Conservation (phyloP, 1,140 invertebrate species). For the Euura saliciscinereae region DNA sequence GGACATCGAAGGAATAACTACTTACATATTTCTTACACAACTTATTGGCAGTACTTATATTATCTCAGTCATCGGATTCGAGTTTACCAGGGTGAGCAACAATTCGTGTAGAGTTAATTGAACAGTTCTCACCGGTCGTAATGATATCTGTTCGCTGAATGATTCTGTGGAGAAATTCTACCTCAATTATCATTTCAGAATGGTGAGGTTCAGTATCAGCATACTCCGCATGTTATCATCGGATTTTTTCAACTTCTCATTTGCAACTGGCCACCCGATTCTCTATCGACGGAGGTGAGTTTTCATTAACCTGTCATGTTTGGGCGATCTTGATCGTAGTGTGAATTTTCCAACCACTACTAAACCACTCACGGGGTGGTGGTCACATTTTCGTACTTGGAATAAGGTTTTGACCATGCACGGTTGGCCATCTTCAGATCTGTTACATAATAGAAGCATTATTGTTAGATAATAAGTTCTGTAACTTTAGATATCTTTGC, state of each 20-base stretch:
- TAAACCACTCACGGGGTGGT: too few species aligned
- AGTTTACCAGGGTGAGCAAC: slow-evolving; percentile 32
- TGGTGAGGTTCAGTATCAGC: slow-evolving; percentile 26
- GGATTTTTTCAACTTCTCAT: slow-evolving; percentile 29
- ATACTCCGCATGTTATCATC: slow-evolving; percentile 24
- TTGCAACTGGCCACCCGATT: slow-evolving; percentile 34
- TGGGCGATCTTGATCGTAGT: too few species aligned
- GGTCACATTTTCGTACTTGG: too few species aligned
- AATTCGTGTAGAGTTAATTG: background rate
- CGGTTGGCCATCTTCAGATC: too few species aligned
- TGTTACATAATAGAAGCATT: too few species aligned
- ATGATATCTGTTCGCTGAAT: background rate
- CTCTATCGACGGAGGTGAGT: slow-evolving; percentile 27
- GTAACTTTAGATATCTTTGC: too few species aligned
- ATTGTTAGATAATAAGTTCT: too few species aligned
- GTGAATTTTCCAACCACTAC: too few species aligned
- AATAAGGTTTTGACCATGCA: too few species aligned
- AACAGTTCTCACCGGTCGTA: background rate
- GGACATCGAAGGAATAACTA: slow-evolving; percentile 31
- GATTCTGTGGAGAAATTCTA: background rate
- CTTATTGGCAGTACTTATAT: slow-evolving; percentile 38
- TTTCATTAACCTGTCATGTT: background rate
- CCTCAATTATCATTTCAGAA: slow-evolving; percentile 18
- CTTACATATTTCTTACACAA: slow-evolving; percentile 30
- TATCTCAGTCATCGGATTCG: slow-evolving; percentile 39